Evolutionary conservation across 2,888 invertebrate genomes (phyloP).

Genomic region (Epinotia nisella): DNA sequence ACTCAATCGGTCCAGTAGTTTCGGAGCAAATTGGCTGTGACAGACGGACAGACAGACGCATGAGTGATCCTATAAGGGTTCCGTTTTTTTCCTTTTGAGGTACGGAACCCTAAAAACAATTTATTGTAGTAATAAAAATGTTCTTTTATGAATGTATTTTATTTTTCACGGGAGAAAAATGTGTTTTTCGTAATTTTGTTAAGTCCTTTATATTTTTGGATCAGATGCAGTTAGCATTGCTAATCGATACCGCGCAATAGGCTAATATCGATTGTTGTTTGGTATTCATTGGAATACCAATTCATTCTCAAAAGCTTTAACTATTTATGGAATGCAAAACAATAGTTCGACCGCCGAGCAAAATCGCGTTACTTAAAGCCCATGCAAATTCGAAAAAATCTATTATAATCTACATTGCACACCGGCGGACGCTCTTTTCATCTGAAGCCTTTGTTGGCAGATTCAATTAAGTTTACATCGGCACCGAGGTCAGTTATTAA

Average conservation of each 20-base stretch:
- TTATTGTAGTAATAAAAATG: no score
- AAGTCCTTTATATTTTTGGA: not conserved
- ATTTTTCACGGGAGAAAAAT: no score
- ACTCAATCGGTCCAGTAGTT: no score
- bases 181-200: not conserved
- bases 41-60: no score
- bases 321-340: constrained; percentile 54
- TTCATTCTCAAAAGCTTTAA: constrained; percentile 2
- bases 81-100: no score
- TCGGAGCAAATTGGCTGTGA: no score
- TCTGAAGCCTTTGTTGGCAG: constrained; percentile 81
- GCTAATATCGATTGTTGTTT: no score
- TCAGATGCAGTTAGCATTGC: no score
- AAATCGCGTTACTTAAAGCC: constrained; percentile 77
- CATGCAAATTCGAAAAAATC: constrained; percentile 81
- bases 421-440: constrained; percentile 83
- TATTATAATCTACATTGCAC: constrained; percentile 84
- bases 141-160: no score
- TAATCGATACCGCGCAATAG: no score
- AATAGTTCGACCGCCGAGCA: constrained; percentile 72
- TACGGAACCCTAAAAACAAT: no score
- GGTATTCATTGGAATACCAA: not conserved
- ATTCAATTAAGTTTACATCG: constrained; percentile 85
- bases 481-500: constrained; percentile 84
- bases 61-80: no score